Evolutionary conservation across 2,888 invertebrate species (phyloP).

Genomic region (Lasioglossum zephyrum): DNA sequence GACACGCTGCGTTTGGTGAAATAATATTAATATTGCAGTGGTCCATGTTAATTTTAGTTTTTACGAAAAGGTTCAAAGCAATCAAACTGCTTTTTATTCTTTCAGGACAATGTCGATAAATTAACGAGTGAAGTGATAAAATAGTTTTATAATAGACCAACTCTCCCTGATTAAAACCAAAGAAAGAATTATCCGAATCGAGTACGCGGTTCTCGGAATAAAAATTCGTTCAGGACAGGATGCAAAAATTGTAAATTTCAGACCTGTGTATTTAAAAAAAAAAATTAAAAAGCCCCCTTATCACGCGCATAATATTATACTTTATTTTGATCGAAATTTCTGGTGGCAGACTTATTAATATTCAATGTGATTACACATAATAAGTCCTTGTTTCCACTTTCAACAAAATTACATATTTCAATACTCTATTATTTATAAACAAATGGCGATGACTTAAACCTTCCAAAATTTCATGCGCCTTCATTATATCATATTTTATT

Average conservation of each 20-base stretch:
- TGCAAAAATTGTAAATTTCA: no score
- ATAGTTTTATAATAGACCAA: not conserved
- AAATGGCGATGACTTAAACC: not conserved
- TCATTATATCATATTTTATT: not conserved
- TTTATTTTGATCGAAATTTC: not conserved
- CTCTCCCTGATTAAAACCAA: no score
- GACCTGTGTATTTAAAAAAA: not conserved
- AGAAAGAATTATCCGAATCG: no score
- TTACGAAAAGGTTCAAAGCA: not conserved
- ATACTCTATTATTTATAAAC: not conserved
- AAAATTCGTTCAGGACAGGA: no score
- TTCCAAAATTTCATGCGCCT: not conserved
- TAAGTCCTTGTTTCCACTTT: not conserved
- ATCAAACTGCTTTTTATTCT: not conserved
- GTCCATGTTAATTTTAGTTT: not conserved
- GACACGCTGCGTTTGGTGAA: no score
- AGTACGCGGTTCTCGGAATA: no score
- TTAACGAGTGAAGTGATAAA: not conserved
- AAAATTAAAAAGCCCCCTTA: no score
- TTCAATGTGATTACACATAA: not conserved
- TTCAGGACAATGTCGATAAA: no score
- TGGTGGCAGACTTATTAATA: not conserved
- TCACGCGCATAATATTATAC: not conserved
- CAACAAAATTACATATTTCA: not conserved
- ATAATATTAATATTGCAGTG: not conserved